Conservation (phyloP, 2,888 invertebrate species). For the Iselma pallidipennis region DNA sequence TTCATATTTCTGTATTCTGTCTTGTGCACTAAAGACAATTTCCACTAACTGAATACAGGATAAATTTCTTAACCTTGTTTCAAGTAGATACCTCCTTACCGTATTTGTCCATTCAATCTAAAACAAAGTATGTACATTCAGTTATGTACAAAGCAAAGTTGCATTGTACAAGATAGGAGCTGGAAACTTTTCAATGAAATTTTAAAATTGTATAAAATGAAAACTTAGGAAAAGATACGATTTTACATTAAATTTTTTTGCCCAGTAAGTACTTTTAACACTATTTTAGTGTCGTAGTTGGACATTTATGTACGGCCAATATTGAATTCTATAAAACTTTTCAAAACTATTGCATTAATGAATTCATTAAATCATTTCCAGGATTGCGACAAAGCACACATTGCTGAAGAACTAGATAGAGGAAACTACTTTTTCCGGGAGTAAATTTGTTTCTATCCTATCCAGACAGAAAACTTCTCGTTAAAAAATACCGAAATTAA, state of each 20-base stretch:
- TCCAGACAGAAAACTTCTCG: background rate
- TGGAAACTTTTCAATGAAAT: slow-evolving; percentile 6
- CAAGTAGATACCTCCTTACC: background rate
- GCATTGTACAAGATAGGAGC: background rate
- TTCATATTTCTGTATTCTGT: too few species aligned
- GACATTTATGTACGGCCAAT: slow-evolving; percentile 11
- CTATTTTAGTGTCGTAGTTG: slow-evolving; percentile 6
- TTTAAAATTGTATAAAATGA: slow-evolving; percentile 25
- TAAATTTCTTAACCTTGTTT: background rate
- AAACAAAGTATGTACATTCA: background rate
- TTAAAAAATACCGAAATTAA: background rate
- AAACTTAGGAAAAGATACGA: slow-evolving; percentile 14
- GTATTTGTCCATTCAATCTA: too few species aligned
- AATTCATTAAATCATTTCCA: slow-evolving; percentile 21
- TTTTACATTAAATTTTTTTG: slow-evolving; percentile 24
- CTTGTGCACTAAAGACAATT: too few species aligned
- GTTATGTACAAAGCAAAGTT: background rate
- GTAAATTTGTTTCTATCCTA: background rate
- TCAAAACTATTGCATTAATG: slow-evolving; percentile 22
- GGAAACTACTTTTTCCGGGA: background rate
- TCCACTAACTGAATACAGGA: background rate
- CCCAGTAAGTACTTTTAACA: background rate
- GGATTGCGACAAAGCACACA: background rate
- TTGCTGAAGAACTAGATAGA: background rate
- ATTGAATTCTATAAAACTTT: slow-evolving; percentile 15